A percentile compares a stretch with the other conserved stretches of the same genome.
phyloP scores from a whole-genome alignment of 2,797 vertebrate genomes.

The Natrix natrix region DNA sequence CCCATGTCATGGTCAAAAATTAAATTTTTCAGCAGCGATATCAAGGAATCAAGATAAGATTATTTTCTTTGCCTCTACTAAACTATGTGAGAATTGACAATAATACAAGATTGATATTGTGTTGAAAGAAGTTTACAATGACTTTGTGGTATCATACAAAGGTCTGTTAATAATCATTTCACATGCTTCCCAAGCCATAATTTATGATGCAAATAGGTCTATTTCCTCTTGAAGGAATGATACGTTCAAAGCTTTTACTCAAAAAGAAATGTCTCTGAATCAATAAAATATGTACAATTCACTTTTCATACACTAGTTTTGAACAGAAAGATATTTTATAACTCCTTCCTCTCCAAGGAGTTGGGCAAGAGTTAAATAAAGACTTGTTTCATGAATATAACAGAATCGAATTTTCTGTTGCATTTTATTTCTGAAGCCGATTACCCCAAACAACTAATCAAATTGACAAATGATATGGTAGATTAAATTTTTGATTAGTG shows the following conservation, averaged over 20 bases:
- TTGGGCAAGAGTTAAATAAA: not conserved
- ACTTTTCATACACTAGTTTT: not conserved
- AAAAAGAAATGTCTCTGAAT: not conserved
- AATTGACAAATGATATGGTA: constrained; percentile 56
- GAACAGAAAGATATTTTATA: not conserved
- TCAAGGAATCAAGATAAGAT: constrained; percentile 20
- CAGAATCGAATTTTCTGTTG: constrained; percentile 25
- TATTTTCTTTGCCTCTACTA: constrained; percentile 24
- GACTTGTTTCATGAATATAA: not conserved
- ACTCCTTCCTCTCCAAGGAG: accelerated
- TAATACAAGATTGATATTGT: not conserved
- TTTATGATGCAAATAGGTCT: not conserved
- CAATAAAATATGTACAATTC: not conserved
- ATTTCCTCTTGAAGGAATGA: constrained; percentile 6
- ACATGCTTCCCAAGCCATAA: not conserved
- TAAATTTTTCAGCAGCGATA: not conserved
- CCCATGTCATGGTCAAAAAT: not conserved
- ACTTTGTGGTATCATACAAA: not conserved
- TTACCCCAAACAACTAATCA: constrained; percentile 52
- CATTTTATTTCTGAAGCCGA: constrained; percentile 39
- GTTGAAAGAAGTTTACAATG: not conserved
- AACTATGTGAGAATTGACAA: not conserved
- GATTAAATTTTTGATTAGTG: constrained; percentile 54
- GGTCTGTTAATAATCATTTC: not conserved
- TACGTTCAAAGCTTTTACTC: not conserved